phyloP scores from a whole-genome alignment of 1,140 invertebrate species.

The Drosophila nigromelanica region DNA sequence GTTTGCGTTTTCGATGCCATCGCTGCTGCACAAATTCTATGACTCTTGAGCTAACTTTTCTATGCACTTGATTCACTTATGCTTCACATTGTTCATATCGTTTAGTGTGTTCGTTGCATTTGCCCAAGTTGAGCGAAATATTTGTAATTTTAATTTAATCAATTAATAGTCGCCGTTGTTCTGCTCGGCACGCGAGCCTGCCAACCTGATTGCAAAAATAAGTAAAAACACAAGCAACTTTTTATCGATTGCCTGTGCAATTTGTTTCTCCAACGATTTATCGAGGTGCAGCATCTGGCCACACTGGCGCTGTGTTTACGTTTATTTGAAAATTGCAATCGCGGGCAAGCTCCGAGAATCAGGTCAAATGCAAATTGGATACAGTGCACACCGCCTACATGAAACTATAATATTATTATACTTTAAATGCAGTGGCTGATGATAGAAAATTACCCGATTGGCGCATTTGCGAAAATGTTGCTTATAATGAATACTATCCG shows the following conservation, averaged over 20 bases:
- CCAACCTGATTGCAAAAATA: conserved; percentile 13
- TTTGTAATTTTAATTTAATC: conserved; percentile 31
- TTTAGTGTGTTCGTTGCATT: conserved; percentile 24
- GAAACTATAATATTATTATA: too few species aligned
- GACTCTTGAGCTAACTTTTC: conserved; percentile 17
- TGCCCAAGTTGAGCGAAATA: conserved; percentile 22
- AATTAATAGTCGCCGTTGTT: conserved; percentile 53
- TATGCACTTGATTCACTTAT: background rate
- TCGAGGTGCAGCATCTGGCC: conserved; percentile 15
- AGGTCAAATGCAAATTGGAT: conserved; percentile 5
- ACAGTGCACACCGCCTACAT: too few species aligned
- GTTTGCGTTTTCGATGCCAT: conserved; percentile 2
- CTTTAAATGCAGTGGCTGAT: too few species aligned
- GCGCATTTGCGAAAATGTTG: too few species aligned
- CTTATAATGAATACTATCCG: too few species aligned
- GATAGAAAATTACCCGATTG: too few species aligned
- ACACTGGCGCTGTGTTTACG: conserved; percentile 16
- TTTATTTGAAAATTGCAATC: conserved; percentile 32
- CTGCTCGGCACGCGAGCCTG: conserved; percentile 23
- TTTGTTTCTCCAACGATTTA: conserved; percentile 4
- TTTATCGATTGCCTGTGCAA: conserved; percentile 20
- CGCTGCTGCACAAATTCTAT: conserved; percentile 1
- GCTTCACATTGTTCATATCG: conserved; percentile 14
- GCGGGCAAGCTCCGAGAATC: conserved; percentile 1
- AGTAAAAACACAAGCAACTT: background rate